Evolutionary conservation across 2,113 vertebrate species (phyloP).

Genomic region (Dasyprocta punctata): DNA sequence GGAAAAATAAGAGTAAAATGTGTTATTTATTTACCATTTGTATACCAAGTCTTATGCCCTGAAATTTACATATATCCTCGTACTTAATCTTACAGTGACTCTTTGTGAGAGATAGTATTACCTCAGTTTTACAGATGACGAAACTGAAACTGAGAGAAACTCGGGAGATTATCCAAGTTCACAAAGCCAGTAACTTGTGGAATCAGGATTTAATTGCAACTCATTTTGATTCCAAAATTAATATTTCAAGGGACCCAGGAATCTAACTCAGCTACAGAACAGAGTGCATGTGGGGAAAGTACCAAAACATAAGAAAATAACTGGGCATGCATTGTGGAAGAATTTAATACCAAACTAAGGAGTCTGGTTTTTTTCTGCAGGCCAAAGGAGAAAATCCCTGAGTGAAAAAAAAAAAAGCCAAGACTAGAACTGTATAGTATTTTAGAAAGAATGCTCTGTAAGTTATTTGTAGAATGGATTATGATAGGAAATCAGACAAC

Average conservation of each 20-base stretch:
- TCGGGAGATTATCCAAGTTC: not conserved
- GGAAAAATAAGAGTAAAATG: not conserved
- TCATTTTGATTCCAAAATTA: not conserved
- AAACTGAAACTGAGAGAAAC: not conserved
- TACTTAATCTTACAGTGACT: not conserved
- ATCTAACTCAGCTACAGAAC: not conserved
- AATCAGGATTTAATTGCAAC: not conserved
- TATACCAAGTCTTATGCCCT: not conserved
- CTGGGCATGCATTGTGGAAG: not conserved
- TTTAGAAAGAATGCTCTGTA: not conserved
- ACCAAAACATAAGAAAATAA: not conserved
- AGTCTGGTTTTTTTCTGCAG: not conserved
- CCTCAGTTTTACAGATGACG: not conserved
- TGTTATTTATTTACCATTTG: not conserved
- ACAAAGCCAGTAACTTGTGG: not conserved
- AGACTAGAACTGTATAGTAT: not conserved
- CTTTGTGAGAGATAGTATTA: not conserved
- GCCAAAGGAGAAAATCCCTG: slow-evolving; percentile 14
- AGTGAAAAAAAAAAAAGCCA: not conserved
- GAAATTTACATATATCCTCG: not conserved
- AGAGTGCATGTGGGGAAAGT: not conserved
- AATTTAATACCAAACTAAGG: slow-evolving; percentile 30
- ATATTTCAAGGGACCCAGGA: not conserved
- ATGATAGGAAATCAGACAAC: not conserved
- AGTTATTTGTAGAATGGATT: slow-evolving; percentile 40